A percentile compares a stretch with the other conserved stretches of the same genome.
These are phyloP conservation scores for Desmodus rotundus DNA, from an alignment of 2,113 vertebrate genomes.

Conservation along the genomic window DNA sequence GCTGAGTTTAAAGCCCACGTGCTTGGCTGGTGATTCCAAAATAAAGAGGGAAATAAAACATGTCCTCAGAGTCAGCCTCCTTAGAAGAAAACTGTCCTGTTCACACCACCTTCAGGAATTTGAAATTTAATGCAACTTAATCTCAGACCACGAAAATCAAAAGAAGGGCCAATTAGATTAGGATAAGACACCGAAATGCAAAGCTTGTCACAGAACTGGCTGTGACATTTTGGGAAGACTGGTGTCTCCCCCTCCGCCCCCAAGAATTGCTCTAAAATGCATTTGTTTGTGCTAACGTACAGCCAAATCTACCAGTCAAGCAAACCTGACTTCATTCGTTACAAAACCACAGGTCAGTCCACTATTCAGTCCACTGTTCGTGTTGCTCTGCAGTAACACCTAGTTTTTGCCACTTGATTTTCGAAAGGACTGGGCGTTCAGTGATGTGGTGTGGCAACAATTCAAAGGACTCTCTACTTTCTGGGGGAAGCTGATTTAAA, in stretches of 20 bases:
- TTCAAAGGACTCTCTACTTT: neutral
- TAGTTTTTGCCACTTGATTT: neutral
- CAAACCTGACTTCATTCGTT: neutral
- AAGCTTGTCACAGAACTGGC: neutral
- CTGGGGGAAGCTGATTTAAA: neutral
- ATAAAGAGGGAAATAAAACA: neutral
- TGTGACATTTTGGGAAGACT: neutral
- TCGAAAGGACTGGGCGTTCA: neutral
- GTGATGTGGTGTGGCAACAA: neutral
- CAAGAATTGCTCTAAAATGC: neutral
- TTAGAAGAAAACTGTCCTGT: neutral
- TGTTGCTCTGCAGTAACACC: neutral
- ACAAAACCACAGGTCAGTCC: neutral
- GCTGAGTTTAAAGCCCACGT: neutral
- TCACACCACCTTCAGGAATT: neutral
- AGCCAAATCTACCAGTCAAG: neutral
- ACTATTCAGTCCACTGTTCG: neutral
- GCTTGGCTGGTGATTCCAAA: neutral
- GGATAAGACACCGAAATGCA: neutral
- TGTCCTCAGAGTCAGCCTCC: neutral
- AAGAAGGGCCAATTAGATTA: neutral
- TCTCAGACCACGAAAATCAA: neutral
- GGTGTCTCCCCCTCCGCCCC: neutral
- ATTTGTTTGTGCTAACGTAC: neutral
- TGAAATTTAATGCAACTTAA: neutral